phyloP scores from a whole-genome alignment of 2,888 invertebrate genomes.

The Thalpophila matura region DNA sequence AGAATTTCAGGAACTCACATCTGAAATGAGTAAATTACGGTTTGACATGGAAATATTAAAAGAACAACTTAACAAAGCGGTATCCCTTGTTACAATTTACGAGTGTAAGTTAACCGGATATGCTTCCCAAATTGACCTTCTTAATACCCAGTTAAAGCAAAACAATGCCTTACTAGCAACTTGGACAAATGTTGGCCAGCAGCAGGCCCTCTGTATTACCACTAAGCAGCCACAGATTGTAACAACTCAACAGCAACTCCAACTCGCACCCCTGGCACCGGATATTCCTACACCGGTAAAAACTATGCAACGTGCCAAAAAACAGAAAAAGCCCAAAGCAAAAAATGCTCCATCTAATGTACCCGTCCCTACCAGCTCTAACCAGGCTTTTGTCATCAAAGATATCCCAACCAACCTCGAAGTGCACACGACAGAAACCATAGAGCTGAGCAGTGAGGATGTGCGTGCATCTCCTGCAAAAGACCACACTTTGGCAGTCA shows the following conservation, averaged over 20 bases:
- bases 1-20: constrained; percentile 7
- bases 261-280: neutral
- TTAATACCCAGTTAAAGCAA: constrained; percentile 8
- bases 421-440: neutral
- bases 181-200: neutral
- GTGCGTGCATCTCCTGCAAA: neutral
- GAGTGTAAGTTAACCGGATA: constrained; percentile 1
- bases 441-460: neutral
- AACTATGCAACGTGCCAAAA: neutral
- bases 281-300: neutral
- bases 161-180: neutral
- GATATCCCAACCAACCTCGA: neutral
- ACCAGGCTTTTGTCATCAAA: neutral
- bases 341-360: neutral
- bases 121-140: constrained; percentile 7
- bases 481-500: neutral
- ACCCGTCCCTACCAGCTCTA: neutral
- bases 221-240: neutral
- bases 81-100: neutral
- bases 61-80: neutral
- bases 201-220: neutral
- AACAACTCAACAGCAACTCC: neutral
- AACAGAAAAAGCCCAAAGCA: neutral
- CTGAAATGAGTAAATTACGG: constrained; percentile 7
- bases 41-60: constrained; percentile 1